Evolutionary conservation across 37 sponge, comb jelly and placozoan species (phyloP).

Genomic region (Halichondria panicea): DNA sequence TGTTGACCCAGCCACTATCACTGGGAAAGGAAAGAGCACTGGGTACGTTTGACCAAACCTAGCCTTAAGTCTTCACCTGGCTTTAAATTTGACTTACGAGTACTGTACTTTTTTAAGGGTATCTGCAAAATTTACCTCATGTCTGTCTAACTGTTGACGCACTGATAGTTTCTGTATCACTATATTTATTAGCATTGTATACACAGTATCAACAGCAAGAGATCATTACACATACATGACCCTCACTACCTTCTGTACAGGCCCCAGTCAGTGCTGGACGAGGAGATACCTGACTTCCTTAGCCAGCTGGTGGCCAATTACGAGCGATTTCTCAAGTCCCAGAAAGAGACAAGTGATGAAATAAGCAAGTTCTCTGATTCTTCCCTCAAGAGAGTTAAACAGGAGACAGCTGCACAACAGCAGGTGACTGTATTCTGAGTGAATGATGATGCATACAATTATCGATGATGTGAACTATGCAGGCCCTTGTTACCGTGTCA

Average conservation of each 20-base stretch:
- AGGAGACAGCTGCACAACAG: slow-evolving; percentile 37
- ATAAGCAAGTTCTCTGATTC: slow-evolving; percentile 50
- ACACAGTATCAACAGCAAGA: too few relatives aligned
- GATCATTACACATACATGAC: too few relatives aligned
- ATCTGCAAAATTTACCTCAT: too few relatives aligned
- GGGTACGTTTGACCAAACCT: slow-evolving; percentile 1
- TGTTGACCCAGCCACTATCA: slow-evolving; percentile 9
- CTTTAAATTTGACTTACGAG: background rate
- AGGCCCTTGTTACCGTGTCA: slow-evolving; percentile 21
- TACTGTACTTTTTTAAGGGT: background rate
- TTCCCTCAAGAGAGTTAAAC: slow-evolving; percentile 45
- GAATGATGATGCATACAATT: background rate
- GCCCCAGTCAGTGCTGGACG: background rate
- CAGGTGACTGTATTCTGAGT: slow-evolving; percentile 28
- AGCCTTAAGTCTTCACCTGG: background rate
- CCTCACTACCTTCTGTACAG: too few relatives aligned
- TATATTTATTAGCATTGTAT: too few relatives aligned
- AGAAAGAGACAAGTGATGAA: slow-evolving; percentile 52
- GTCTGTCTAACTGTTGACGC: too few relatives aligned
- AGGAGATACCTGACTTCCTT: slow-evolving; percentile 14
- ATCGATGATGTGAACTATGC: background rate
- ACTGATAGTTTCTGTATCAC: too few relatives aligned
- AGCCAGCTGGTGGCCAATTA: slow-evolving; percentile 37
- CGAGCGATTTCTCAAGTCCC: slow-evolving; percentile 39
- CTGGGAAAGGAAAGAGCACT: background rate